Evolutionary conservation across 2,888 invertebrate genomes (phyloP).

Genomic region (Perdita meconis): DNA sequence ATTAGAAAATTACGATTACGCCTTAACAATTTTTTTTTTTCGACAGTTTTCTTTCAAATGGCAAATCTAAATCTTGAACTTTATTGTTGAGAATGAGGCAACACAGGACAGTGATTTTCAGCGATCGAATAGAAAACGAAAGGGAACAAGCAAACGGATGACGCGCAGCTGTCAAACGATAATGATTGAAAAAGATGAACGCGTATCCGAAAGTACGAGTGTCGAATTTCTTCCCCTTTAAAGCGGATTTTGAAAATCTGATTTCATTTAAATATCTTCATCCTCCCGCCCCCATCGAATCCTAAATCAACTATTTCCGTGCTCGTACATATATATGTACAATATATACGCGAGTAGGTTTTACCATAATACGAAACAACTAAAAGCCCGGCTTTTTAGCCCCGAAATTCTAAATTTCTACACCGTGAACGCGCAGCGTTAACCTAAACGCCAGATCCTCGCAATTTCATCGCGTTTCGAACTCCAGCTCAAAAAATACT

Average conservation of each 20-base stretch:
- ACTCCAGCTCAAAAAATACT: slow-evolving; percentile 21
- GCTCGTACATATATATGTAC: slow-evolving; percentile 26
- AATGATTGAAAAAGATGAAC: neutral
- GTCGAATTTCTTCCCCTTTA: neutral
- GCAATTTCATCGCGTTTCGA: neutral
- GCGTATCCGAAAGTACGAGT: neutral
- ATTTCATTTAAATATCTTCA: neutral
- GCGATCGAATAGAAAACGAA: slow-evolving; percentile 4
- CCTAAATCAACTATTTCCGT: neutral
- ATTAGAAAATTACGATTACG: too few relatives aligned
- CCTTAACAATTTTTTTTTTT: too few relatives aligned
- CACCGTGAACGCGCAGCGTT: too few relatives aligned
- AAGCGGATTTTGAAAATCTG: neutral
- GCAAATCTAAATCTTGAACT: too few relatives aligned
- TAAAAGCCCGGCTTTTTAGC: slow-evolving; percentile 7
- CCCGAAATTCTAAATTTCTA: slow-evolving; percentile 11
- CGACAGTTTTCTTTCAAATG: too few relatives aligned
- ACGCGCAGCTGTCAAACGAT: neutral
- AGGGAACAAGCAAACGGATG: slow-evolving; percentile 1
- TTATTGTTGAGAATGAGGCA: too few relatives aligned
- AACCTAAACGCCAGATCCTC: neutral
- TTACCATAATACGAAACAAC: slow-evolving; percentile 51
- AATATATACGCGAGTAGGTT: slow-evolving; percentile 28
- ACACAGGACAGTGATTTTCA: neutral
- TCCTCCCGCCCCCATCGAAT: slow-evolving; percentile 2